Evolutionary conservation across 2,888 invertebrate species (phyloP).

Genomic region (Cabera pusaria): DNA sequence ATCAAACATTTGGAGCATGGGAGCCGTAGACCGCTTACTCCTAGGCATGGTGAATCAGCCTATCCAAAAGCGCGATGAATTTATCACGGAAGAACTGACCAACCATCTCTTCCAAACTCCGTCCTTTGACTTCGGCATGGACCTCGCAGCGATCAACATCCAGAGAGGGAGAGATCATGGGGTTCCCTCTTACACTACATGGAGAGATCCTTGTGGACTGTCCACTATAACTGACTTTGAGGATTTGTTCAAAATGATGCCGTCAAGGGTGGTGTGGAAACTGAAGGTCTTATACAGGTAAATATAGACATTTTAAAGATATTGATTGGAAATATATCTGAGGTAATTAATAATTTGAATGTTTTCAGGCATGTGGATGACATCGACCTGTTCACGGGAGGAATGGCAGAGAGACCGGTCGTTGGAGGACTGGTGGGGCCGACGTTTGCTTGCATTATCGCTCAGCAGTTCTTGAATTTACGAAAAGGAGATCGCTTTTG

Average conservation of each 20-base stretch:
- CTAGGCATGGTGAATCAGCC: conserved; percentile 91
- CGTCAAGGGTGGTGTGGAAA: conserved; percentile 84
- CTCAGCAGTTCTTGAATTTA: conserved; percentile 91
- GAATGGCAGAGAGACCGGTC: conserved; percentile 91
- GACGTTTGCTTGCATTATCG: conserved; percentile 94
- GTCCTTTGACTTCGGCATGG: conserved; percentile 90
- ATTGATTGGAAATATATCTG: no score
- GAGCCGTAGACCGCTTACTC: conserved; percentile 90
- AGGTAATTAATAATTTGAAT: background rate
- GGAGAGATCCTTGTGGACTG: conserved; percentile 91
- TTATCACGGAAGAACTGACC: conserved; percentile 90
- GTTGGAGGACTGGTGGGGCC: conserved; percentile 92
- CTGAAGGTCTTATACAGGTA: conserved; percentile 84
- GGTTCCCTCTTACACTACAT: conserved; percentile 89
- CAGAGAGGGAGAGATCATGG: conserved; percentile 94
- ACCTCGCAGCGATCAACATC: conserved; percentile 93
- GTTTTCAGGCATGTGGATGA: conserved; percentile 87
- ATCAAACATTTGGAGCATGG: conserved; percentile 89
- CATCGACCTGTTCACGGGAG: conserved; percentile 93
- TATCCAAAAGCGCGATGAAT: conserved; percentile 91
- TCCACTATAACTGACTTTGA: conserved; percentile 86
- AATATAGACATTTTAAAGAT: no score
- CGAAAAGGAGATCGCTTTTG: conserved; percentile 91
- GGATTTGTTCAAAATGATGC: conserved; percentile 88
- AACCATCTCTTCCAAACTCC: conserved; percentile 91